Conservation (phyloP, 2,888 invertebrate genomes). For the Limenitis camilla region DNA sequence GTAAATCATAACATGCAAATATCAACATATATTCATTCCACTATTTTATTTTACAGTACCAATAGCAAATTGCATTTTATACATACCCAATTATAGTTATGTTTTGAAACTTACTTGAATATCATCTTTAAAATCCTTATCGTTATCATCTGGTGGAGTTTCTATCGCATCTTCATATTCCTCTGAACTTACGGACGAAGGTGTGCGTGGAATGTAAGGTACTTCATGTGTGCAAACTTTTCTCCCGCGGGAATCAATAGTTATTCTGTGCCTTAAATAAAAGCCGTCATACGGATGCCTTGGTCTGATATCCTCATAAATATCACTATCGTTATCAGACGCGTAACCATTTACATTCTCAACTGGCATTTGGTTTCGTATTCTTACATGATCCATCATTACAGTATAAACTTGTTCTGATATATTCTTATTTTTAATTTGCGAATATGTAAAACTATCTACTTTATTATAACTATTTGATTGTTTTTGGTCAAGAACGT, state of each 20-base stretch:
- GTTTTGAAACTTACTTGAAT: conserved; percentile 48
- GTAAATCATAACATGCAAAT: not conserved
- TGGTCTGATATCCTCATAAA: conserved; percentile 47
- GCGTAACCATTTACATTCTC: conserved; percentile 42
- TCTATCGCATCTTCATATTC: conserved; percentile 33
- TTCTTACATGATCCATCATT: conserved; percentile 38
- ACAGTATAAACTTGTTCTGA: conserved; percentile 38
- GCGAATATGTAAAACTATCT: conserved; percentile 8
- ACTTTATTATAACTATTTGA: conserved; percentile 4
- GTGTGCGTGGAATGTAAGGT: conserved; percentile 46
- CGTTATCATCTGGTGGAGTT: conserved; percentile 22
- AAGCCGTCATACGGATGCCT: conserved; percentile 69
- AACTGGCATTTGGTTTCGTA: conserved; percentile 30
- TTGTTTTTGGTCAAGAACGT: not conserved
- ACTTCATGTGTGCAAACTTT: conserved; percentile 65
- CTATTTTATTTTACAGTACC: not conserved
- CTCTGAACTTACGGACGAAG: conserved; percentile 41
- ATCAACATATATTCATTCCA: conserved; percentile 5
- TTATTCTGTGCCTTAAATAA: conserved; percentile 58
- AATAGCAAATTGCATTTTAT: conserved; percentile 21
- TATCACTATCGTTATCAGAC: conserved; percentile 45
- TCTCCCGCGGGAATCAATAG: conserved; percentile 54
- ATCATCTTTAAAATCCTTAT: conserved; percentile 34
- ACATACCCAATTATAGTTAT: conserved; percentile 23
- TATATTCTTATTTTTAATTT: conserved; percentile 22